A percentile compares a stretch with the other conserved stretches of the same genome.
phyloP scores from a whole-genome alignment of 1,140 invertebrate species.

The Battus philenor region DNA sequence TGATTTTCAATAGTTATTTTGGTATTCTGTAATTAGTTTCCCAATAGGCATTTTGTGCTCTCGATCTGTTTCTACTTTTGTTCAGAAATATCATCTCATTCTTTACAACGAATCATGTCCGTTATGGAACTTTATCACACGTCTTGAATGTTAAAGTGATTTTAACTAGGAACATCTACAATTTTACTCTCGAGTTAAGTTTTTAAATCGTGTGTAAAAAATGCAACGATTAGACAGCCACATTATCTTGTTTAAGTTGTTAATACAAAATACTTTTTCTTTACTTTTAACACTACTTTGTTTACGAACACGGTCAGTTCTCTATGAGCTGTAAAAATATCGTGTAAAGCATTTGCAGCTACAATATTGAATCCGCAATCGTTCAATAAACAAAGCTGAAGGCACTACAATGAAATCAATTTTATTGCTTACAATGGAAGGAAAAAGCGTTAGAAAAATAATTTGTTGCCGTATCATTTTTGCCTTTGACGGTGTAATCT shows the following conservation, averaged over 20 bases:
- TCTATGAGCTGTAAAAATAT: slow-evolving; percentile 73
- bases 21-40: slow-evolving; percentile 61
- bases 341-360: slow-evolving; percentile 67
- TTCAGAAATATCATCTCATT: no score
- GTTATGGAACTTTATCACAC: slow-evolving; percentile 49
- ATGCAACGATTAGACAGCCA: slow-evolving; percentile 71
- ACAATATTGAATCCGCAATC: slow-evolving; percentile 57
- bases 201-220: slow-evolving; percentile 62
- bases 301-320: slow-evolving; percentile 71
- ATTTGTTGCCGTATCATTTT: slow-evolving; percentile 51
- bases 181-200: slow-evolving; percentile 45
- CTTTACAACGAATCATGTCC: slow-evolving; percentile 37
- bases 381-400: slow-evolving; percentile 66
- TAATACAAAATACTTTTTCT: slow-evolving; percentile 65
- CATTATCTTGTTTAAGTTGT: slow-evolving; percentile 57
- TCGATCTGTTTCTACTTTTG: slow-evolving; percentile 30
- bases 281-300: slow-evolving; percentile 57
- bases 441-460: slow-evolving; percentile 68
- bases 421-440: slow-evolving; percentile 67
- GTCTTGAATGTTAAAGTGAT: slow-evolving; percentile 54
- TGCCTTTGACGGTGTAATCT: slow-evolving; percentile 42
- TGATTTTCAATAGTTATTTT: slow-evolving; percentile 60
- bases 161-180: slow-evolving; percentile 68
- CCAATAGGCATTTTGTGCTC: slow-evolving; percentile 61
- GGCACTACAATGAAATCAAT: slow-evolving; percentile 71